A percentile compares a stretch with the other conserved stretches of the same genome.
Conservation (phyloP, 2,797 vertebrate species). For the Bradypus variegatus region DNA sequence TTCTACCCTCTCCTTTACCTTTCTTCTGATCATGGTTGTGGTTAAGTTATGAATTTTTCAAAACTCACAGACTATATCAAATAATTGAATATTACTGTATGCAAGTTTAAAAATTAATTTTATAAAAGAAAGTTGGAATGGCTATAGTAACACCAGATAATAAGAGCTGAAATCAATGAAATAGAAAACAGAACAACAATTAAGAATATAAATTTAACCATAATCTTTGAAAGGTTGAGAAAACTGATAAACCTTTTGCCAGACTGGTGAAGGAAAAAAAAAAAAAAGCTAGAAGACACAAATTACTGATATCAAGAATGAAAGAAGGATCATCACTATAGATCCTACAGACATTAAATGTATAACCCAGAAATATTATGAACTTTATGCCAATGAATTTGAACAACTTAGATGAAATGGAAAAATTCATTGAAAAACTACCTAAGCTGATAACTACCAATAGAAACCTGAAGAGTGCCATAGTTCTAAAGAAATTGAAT, state of each 20-base stretch:
- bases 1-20: not conserved
- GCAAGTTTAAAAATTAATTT: not conserved
- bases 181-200: not conserved
- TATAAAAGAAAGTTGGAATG: not conserved
- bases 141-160: not conserved
- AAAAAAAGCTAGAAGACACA: not conserved
- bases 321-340: not conserved
- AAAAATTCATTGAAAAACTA: not conserved
- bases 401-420: not conserved
- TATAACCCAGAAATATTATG: not conserved
- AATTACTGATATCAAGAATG: not conserved
- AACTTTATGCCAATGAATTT: not conserved
- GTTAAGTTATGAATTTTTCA: not conserved
- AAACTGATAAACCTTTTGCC: constrained; percentile 2
- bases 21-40: not conserved
- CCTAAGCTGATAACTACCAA: not conserved
- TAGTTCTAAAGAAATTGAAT: not conserved
- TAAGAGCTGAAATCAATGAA: not conserved
- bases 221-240: constrained; percentile 24
- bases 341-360: not conserved
- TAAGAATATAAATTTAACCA: constrained; percentile 32
- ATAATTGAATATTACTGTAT: not conserved
- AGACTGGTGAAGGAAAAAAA: not conserved
- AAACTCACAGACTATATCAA: not conserved
- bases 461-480: not conserved